Evolutionary conservation across 1,140 invertebrate species (phyloP).

Genomic region (Mactra quadrangularis): DNA sequence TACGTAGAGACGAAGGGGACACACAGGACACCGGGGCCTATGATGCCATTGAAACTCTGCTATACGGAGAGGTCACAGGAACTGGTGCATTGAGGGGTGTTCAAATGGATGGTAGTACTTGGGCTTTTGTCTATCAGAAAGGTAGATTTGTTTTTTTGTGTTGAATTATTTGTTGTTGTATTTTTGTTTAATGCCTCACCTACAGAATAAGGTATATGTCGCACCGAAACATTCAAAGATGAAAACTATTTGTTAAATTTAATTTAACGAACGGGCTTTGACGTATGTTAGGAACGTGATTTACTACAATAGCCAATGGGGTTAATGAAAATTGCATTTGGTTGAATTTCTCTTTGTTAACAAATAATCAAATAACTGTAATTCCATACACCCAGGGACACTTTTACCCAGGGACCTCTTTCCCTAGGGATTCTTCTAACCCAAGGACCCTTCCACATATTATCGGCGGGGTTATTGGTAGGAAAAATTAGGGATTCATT

Average conservation of each 20-base stretch:
- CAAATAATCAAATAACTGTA: too few species aligned
- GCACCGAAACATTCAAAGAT: not conserved
- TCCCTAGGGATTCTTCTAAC: too few species aligned
- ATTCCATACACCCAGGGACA: too few species aligned
- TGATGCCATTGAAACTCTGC: conserved; percentile 50
- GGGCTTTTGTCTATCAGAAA: conserved; percentile 51
- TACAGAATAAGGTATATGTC: not conserved
- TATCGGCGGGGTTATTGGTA: too few species aligned
- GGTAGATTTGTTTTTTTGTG: conserved; percentile 15
- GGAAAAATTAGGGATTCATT: too few species aligned
- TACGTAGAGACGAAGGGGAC: not conserved
- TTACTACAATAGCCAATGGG: too few species aligned
- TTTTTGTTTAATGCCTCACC: not conserved
- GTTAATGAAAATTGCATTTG: too few species aligned
- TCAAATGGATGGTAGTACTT: conserved; percentile 34
- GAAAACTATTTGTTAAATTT: not conserved
- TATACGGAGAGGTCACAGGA: conserved; percentile 28
- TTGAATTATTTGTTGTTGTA: not conserved
- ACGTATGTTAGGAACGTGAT: not conserved
- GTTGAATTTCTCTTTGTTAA: too few species aligned
- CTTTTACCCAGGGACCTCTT: too few species aligned
- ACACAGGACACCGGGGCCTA: conserved; percentile 6
- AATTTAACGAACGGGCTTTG: not conserved
- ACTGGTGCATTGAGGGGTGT: conserved; percentile 12
- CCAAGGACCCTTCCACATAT: too few species aligned